Evolutionary conservation across 2,113 vertebrate genomes (phyloP), one percentile per base, ranked within the genome.

Genomic region (Sclerurus mexicanus): DNA sequence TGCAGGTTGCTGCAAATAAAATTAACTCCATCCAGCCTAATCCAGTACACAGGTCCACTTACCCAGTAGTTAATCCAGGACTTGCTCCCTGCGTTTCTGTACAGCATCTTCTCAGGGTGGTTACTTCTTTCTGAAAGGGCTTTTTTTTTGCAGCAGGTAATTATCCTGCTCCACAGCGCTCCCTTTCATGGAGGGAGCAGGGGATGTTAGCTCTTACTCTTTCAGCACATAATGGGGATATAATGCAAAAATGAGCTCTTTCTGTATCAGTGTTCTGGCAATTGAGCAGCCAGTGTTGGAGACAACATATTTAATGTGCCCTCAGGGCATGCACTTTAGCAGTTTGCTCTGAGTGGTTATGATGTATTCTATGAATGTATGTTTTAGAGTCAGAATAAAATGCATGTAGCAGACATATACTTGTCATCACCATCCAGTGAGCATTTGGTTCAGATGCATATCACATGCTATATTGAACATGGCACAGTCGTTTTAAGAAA

Each of bases 281-380:
- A 13, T 47, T 84, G 56, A 95, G 80, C 90, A 94, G 94, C 94
- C 94, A 94, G 87, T 72, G 88, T 96, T 95, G 78, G 86, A 96
- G 79, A 96, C 82, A 95, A 79, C 64, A 87, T 94, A 83, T 23
- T 94, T 87, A 78, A 87, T 78, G 69, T 93, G 83, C 85, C 90
- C 88, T 93, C 85, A 30, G 90, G 90, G 93, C 85, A 95, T 96
- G 78, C 90, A 95, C 90, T 95, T 39, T 81, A 92, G 94, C 69
- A 52, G 78, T 93, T 98, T 92, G 83, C 95, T 90, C 90, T 76
- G 85, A 92, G 87, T 95, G 77, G 72, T 94, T 97, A 93, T 78
- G 78, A 91, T 89, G 79, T 95, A 78, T 92, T 96, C 95, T 95
- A 78, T 97, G 95, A 97, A 97, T 97, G 85, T 97, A 95, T 95